Evolutionary conservation across 1,140 invertebrate genomes (phyloP).

Genomic region (Drosophila lacertosa): DNA sequence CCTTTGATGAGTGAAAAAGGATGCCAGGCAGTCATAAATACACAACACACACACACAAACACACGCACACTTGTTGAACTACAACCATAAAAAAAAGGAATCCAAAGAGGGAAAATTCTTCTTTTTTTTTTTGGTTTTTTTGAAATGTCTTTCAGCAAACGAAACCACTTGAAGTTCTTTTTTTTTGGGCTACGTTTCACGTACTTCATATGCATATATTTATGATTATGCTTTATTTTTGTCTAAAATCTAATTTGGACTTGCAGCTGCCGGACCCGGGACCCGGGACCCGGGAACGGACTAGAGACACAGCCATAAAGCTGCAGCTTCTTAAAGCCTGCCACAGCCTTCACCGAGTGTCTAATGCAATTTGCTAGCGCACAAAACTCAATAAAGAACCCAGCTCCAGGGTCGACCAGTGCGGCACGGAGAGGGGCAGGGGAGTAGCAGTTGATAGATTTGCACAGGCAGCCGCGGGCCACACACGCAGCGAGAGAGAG

Average conservation of each 20-base stretch:
- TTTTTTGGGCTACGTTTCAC: not conserved
- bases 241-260: conserved; percentile 56
- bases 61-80: conserved; percentile 57
- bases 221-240: conserved; percentile 52
- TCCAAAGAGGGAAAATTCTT: not conserved
- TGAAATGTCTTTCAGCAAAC: conserved; percentile 15
- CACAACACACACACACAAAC: not conserved
- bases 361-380: conserved; percentile 77
- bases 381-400: conserved; percentile 75
- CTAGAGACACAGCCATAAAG: not conserved
- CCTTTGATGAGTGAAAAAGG: conserved; percentile 69
- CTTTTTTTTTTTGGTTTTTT: conserved; percentile 16
- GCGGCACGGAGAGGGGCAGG: not conserved
- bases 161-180: conserved; percentile 54
- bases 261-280: conserved; percentile 43
- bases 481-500: conserved; percentile 73
- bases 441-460: conserved; percentile 64
- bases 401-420: conserved; percentile 12
- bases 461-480: conserved; percentile 69
- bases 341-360: conserved; percentile 54
- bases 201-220: conserved; percentile 43
- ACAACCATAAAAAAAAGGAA: conserved; percentile 21
- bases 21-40: conserved; percentile 36
- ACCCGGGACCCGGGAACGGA: not conserved
- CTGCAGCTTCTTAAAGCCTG: conserved; percentile 39